phyloP scores from a whole-genome alignment of 2,797 vertebrate genomes.

The Macroramphosus scolopax region DNA sequence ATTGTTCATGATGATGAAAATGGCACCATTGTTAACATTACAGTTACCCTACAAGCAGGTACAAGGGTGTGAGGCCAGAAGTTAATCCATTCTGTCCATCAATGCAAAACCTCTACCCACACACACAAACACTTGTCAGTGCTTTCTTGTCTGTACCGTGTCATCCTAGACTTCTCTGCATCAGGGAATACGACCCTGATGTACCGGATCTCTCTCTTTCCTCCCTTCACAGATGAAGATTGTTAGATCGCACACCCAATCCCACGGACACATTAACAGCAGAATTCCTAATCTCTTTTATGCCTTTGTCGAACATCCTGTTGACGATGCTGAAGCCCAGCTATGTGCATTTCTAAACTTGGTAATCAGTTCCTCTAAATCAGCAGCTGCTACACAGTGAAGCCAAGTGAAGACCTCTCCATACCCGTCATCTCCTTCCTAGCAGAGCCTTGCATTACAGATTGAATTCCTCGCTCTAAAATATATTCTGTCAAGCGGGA shows the following conservation, averaged over 20 bases:
- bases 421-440: slow-evolving; percentile 49
- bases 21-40: slow-evolving; percentile 7
- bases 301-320: slow-evolving; percentile 48
- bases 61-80: slow-evolving; percentile 11
- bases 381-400: slow-evolving; percentile 64
- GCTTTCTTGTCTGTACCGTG: not conserved
- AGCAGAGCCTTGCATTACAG: slow-evolving; percentile 39
- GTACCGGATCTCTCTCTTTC: not conserved
- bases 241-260: no score
- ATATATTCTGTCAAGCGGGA: slow-evolving; percentile 54
- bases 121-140: no score
- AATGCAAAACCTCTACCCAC: slow-evolving; percentile 58
- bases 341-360: slow-evolving; percentile 60
- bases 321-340: slow-evolving; percentile 43
- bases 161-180: no score
- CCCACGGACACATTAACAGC: no score
- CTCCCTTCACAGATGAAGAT: not conserved
- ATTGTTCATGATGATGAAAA: slow-evolving; percentile 1
- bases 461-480: slow-evolving; percentile 45
- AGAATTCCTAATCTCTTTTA: slow-evolving; percentile 10
- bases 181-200: not conserved
- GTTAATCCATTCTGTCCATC: slow-evolving; percentile 27
- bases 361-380: slow-evolving; percentile 48
- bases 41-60: no score
- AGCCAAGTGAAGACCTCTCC: slow-evolving; percentile 43